A percentile compares a stretch with the other conserved stretches of the same genome.
phyloP scores from a whole-genome alignment of 1,140 invertebrate genomes.

The Diploscapter pachys region DNA sequence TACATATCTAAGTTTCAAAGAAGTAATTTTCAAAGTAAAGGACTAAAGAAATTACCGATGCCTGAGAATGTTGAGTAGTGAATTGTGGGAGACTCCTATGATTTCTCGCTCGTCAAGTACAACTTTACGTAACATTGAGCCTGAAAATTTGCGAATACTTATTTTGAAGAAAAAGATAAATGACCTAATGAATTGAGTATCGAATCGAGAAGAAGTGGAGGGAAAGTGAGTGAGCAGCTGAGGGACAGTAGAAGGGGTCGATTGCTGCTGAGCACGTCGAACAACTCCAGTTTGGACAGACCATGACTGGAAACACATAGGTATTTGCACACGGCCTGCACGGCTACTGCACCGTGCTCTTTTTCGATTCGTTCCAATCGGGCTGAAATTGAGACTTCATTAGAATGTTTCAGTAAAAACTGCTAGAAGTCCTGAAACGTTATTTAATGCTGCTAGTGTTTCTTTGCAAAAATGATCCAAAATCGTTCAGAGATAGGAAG shows the following conservation, averaged over 20 bases:
- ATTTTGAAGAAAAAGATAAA: slow-evolving; percentile 5
- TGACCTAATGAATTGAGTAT: slow-evolving; percentile 30
- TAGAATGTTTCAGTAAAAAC: not conserved
- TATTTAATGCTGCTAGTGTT: not conserved
- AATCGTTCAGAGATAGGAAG: no score
- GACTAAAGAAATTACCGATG: not conserved
- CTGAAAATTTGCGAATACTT: not conserved
- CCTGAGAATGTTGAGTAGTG: not conserved
- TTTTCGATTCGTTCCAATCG: slow-evolving; percentile 23
- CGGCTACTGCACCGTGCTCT: slow-evolving; percentile 11
- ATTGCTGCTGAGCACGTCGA: slow-evolving; percentile 26
- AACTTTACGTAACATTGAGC: slow-evolving; percentile 20
- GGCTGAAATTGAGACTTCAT: not conserved
- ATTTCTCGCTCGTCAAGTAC: slow-evolving; percentile 19
- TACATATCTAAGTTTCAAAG: slow-evolving; percentile 13
- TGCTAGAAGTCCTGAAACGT: no score
- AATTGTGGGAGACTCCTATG: slow-evolving; percentile 1
- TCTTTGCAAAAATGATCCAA: not conserved
- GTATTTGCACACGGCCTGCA: slow-evolving; percentile 19
- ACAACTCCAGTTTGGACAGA: slow-evolving; percentile 30
- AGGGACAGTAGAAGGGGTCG: slow-evolving; percentile 15
- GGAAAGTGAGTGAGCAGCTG: slow-evolving; percentile 15
- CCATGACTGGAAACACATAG: slow-evolving; percentile 27
- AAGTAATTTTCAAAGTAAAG: not conserved
- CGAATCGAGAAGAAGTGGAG: slow-evolving; percentile 30